These are phyloP conservation scores for Cephus spinipes DNA, from an alignment of 2,888 invertebrate genomes.

Conservation along the genomic window DNA sequence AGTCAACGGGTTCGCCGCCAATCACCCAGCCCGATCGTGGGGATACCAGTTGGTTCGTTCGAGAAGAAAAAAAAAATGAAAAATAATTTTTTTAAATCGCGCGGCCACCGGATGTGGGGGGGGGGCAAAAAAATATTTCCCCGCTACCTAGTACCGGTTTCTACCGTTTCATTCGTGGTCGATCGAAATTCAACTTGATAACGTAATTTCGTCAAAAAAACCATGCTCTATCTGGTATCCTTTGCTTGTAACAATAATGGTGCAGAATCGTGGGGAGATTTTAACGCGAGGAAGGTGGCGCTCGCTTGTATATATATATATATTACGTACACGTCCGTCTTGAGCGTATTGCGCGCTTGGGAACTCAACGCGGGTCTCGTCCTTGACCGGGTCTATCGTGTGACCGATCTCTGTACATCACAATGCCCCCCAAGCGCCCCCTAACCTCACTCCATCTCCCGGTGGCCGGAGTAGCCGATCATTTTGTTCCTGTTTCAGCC, in stretches of 20 bases:
- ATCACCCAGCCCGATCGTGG: background rate
- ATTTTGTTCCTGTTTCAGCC: conserved; percentile 37
- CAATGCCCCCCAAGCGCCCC: conserved; percentile 51
- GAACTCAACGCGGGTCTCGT: conserved; percentile 59
- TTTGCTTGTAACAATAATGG: background rate
- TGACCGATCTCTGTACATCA: conserved; percentile 64
- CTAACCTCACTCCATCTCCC: conserved; percentile 39
- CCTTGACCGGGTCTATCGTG: conserved; percentile 66
- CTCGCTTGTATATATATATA: conserved; percentile 8
- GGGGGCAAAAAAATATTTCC: background rate
- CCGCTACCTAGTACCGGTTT: background rate
- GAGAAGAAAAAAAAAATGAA: background rate
- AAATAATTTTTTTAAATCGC: background rate
- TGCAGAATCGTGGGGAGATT: background rate
- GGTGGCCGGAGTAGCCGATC: conserved; percentile 21
- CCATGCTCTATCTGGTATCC: background rate
- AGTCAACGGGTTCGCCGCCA: background rate
- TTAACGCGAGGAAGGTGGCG: background rate
- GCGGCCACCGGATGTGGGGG: background rate
- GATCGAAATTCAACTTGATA: background rate
- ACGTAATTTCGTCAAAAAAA: background rate
- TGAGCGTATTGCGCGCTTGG: conserved; percentile 49
- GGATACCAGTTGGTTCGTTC: background rate
- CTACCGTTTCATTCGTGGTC: background rate
- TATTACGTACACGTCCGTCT: background rate